phyloP scores from a whole-genome alignment of 2,797 vertebrate genomes.

The Gila robusta region DNA sequence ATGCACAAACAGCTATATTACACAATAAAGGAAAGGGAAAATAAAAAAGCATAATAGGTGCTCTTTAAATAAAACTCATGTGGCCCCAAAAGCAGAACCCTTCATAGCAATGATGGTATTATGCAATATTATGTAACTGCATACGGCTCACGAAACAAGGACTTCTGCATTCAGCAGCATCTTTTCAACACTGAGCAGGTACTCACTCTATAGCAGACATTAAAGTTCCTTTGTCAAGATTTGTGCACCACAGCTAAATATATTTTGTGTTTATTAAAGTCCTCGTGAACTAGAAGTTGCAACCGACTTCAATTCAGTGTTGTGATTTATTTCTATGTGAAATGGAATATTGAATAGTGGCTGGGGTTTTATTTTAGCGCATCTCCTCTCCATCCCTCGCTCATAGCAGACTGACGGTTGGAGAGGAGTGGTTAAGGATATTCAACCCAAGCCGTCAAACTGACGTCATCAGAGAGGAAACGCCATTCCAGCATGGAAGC shows the following conservation, averaged over 20 bases:
- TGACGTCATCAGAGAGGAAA: too few species aligned
- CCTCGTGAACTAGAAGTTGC: too few species aligned
- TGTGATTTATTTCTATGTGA: too few species aligned
- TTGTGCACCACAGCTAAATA: neutral
- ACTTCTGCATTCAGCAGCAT: slow-evolving; percentile 9
- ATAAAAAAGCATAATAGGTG: neutral
- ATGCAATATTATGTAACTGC: slow-evolving; percentile 26
- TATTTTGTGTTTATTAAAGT: neutral
- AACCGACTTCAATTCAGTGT: too few species aligned
- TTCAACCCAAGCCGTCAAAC: too few species aligned
- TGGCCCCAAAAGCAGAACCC: slow-evolving; percentile 8
- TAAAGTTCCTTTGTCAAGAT: slow-evolving; percentile 1
- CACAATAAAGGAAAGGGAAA: neutral
- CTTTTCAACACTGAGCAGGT: neutral
- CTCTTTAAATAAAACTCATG: neutral
- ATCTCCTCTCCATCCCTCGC: too few species aligned
- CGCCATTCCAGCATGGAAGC: too few species aligned
- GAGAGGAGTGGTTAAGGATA: too few species aligned
- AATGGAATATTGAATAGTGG: too few species aligned
- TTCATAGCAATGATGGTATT: neutral
- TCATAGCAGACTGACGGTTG: too few species aligned
- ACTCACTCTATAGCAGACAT: neutral
- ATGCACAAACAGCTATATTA: neutral
- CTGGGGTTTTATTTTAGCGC: too few species aligned
- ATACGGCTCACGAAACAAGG: neutral